Base-by-base conservation (phyloP, 2,797 vertebrate species). In the Squalus acanthias region DNA sequence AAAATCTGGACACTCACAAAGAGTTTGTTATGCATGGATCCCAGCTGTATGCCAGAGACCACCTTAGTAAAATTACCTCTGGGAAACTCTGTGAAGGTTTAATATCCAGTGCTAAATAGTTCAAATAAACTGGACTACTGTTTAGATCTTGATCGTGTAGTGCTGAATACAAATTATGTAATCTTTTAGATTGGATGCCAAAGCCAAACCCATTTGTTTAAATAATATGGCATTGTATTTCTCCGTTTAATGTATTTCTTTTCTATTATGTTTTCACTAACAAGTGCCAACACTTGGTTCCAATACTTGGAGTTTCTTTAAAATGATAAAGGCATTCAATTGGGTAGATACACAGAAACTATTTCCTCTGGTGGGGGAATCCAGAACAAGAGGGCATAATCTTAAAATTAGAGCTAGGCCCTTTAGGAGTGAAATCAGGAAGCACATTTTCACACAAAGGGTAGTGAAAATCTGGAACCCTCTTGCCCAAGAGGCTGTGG, bases 111-210 rank as follows among this genome's bases (percentile, higher is more conserved):
- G 98, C 98, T 97, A 97, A 98, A 97, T 97, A 97, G 97, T 98
- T 98, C 98, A 98, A 98, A 98, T 95, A 95, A 98, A 98, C 96
- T 97, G 96, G 96, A 97, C 97, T 97, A 96, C 97, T 97, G 97
- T 98, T 98, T 98, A 98, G 97, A 98, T 97, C 96, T 97, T 97
- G 97, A 96, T 95, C 3, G 96, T 97, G 97, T 97, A 97, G 97
- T 96, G 65, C 96, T 97, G 98, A 98, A 98, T 98, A 98, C 97
- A 98, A 97, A 98, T 97, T 97, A 98, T 97, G 97, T 97, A 74
- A 57, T 33, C 26, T 9, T 76, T 95, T 6, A 8, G 50, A 95
- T 76, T 95, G 29, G 29, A 53, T 95, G 50, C 5, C 50, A 57
- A 17, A 33, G 50, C 50, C 24, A 57, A 57, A 26, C 72, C 4